A percentile compares a stretch with the other conserved stretches of the same genome.
phyloP scores from a whole-genome alignment of 2,888 invertebrate genomes.

The Cyrtodaria siliqua region DNA sequence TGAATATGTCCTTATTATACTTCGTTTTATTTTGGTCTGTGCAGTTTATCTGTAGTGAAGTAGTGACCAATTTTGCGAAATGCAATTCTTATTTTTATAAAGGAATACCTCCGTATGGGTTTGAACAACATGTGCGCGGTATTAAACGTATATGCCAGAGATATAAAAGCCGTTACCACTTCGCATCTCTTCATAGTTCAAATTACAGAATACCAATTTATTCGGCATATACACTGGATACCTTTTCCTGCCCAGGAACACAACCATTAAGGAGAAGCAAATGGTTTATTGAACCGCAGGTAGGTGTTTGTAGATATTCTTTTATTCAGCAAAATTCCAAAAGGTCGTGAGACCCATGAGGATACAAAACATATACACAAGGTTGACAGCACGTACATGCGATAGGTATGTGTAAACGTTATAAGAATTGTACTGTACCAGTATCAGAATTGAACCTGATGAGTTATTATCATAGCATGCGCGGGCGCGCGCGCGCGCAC shows the following conservation, averaged over 20 bases:
- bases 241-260: not conserved
- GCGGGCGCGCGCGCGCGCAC: no score
- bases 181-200: slow-evolving; percentile 9
- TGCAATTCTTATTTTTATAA: slow-evolving; percentile 4
- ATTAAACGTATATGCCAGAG: slow-evolving; percentile 4
- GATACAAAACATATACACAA: no score
- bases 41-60: not conserved
- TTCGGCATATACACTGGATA: no score
- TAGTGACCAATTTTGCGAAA: not conserved
- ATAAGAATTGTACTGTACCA: no score
- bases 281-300: slow-evolving; percentile 27
- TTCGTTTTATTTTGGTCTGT: not conserved
- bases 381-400: no score
- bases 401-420: no score
- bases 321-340: no score
- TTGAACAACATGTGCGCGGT: not conserved
- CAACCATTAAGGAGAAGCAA: slow-evolving; percentile 12
- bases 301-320: not conserved
- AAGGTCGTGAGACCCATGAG: no score
- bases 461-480: no score
- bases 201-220: not conserved
- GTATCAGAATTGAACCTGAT: no score
- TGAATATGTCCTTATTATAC: no score
- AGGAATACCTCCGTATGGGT: not conserved
- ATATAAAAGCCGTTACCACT: slow-evolving; percentile 9